Evolutionary conservation across 2,113 vertebrate species (phyloP), one percentile per base, ranked within the genome.

Genomic region (Protomyctophum bolini): DNA sequence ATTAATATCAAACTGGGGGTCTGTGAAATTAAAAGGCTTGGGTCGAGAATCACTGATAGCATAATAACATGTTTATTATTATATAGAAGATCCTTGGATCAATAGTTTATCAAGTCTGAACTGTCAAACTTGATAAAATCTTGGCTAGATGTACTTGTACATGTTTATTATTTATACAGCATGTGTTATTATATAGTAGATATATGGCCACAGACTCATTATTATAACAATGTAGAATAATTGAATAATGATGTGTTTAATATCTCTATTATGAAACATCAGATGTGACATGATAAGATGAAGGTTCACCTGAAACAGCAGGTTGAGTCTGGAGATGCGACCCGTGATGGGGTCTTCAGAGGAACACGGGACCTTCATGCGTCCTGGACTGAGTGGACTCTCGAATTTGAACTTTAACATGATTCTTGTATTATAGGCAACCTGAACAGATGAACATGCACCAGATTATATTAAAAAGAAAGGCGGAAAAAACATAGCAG

Each of bases 341-440:
- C 87, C 95, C 41, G 94, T 89, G 85, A 99, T 93, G 41, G 96
- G 76, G 15, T 97, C 97, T 2, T 70, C 8, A 0, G 86, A 67
- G 15, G 84, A 66, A 2, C 88, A 75, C 7, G 81, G 9, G 1
- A 94, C 93, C 8, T 12, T 72, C 0, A 80, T 45, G 47, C 66
- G 70, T 56, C 86, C 92, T 3, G 94, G 92, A 21, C 21, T 21
- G 21, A 21, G 21, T 21, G 21, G 33, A 12, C 80, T 86, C 14
- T 93, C 92, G 72, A 95, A 97, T 72, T 98, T 99, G 70, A 99
- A 99, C 86, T 99, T 99, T 91, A 99, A 55, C 98, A 99, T 99
- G 54, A 58, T 54, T 41, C 58, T 50, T 73, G 71, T 21, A 65
- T 11, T 46, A 60, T 6, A 60, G 21, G 47, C 6, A 57, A 70